A percentile compares a stretch with the other conserved stretches of the same genome.
Conservation (phyloP, 2,888 invertebrate species). For the Glyphotaelius pellucidus region DNA sequence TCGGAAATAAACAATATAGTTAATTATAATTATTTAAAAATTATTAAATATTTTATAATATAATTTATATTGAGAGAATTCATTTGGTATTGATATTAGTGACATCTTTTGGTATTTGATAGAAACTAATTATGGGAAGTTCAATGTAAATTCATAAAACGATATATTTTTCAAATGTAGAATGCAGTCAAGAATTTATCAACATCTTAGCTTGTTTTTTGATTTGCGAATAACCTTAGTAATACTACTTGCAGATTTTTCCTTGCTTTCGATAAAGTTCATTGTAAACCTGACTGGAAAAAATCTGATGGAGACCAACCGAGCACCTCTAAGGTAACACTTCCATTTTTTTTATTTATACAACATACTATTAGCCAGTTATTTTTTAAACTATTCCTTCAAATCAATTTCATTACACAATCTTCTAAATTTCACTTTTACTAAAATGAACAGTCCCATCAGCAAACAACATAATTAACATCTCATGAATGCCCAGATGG, state of each 20-base stretch:
- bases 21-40: too few species aligned
- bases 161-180: too few species aligned
- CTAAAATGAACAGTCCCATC: neutral
- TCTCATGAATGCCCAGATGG: conserved; percentile 4
- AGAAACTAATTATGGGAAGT: too few species aligned
- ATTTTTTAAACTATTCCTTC: neutral
- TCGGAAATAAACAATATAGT: too few species aligned
- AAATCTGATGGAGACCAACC: conserved; percentile 73
- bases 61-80: too few species aligned
- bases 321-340: conserved; percentile 40
- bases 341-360: neutral
- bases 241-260: conserved; percentile 81
- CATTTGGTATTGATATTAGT: too few species aligned
- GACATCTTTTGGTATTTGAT: too few species aligned
- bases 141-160: too few species aligned
- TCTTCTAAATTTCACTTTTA: neutral
- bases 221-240: neutral
- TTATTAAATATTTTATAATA: too few species aligned
- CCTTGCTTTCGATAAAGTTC: conserved; percentile 87
- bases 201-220: too few species aligned
- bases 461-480: neutral
- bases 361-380: too few species aligned
- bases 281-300: conserved; percentile 76
- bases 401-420: neutral
- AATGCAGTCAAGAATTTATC: too few species aligned